Percentiles rank a stretch among this genome's conserved stretches.
Evolutionary conservation across 2,113 vertebrate species (phyloP).

Genomic region (Eulacestoma nigropectus): DNA sequence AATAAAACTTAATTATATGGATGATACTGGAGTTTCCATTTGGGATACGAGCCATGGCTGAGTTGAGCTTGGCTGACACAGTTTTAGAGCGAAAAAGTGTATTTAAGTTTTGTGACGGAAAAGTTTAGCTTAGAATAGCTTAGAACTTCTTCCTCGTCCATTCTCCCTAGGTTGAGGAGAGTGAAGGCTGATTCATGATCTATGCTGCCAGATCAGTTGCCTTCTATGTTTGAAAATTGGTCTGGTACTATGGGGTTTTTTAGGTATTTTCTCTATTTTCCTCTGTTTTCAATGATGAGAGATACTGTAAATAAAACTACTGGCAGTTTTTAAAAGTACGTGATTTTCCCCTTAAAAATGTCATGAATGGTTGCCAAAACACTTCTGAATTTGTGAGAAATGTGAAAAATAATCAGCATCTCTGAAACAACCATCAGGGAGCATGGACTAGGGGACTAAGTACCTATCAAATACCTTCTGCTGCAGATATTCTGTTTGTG

Average conservation of each 20-base stretch:
- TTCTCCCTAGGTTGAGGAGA: not conserved
- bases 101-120: not conserved
- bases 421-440: not conserved
- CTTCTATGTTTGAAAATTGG: not conserved
- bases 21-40: not conserved
- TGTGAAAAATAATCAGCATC: not conserved
- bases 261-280: not conserved
- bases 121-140: not conserved
- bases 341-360: not conserved
- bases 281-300: not conserved
- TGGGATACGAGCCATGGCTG: not conserved
- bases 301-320: not conserved
- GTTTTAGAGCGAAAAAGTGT: rapidly evolving
- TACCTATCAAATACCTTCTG: not conserved
- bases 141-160: not conserved
- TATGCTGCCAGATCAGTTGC: not conserved
- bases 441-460: not conserved
- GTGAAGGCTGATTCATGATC: not conserved
- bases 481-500: not conserved
- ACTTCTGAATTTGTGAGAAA: not conserved
- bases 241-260: not conserved
- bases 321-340: not conserved
- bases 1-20: not conserved
- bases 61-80: not conserved
- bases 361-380: not conserved